Evolutionary conservation across 2,797 vertebrate genomes (phyloP).

Genomic region (Sebastes minor): DNA sequence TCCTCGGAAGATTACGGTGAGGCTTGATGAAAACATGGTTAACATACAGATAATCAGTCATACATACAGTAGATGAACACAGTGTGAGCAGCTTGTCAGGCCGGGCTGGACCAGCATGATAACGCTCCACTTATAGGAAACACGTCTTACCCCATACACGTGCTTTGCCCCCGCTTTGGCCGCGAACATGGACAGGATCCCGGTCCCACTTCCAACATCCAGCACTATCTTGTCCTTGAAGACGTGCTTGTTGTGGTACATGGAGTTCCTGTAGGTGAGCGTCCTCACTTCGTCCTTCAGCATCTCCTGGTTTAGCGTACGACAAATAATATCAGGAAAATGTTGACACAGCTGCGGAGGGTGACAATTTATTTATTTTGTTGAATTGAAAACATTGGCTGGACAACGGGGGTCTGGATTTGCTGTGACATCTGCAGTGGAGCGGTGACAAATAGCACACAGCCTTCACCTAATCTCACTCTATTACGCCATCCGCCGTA

Average conservation of each 20-base stretch:
- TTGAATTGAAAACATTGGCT: not conserved
- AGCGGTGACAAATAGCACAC: conserved; percentile 11
- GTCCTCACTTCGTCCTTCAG: conserved; percentile 98
- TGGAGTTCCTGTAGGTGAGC: conserved; percentile 96
- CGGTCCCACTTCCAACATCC: conserved; percentile 97
- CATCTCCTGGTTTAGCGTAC: conserved; percentile 92
- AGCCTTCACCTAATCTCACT: conserved; percentile 24
- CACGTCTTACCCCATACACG: conserved; percentile 92
- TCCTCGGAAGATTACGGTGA: not conserved
- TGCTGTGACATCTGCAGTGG: not conserved
- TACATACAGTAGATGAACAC: not conserved
- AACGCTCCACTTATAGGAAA: not conserved
- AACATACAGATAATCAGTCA: not conserved
- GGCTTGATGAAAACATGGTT: not conserved
- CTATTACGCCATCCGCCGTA: not conserved
- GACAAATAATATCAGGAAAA: conserved; percentile 15
- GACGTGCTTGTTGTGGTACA: conserved; percentile 99
- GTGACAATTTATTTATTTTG: not conserved
- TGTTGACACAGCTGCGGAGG: not conserved
- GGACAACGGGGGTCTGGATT: not conserved
- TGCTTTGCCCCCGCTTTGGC: conserved; percentile 98
- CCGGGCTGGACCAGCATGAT: conserved; percentile 8
- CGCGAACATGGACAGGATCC: conserved; percentile 99
- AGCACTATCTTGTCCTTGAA: conserved; percentile 98
- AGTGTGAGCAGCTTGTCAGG: conserved; percentile 16